phyloP scores from a whole-genome alignment of 2,888 invertebrate genomes.

The Lampropteryx suffumata region DNA sequence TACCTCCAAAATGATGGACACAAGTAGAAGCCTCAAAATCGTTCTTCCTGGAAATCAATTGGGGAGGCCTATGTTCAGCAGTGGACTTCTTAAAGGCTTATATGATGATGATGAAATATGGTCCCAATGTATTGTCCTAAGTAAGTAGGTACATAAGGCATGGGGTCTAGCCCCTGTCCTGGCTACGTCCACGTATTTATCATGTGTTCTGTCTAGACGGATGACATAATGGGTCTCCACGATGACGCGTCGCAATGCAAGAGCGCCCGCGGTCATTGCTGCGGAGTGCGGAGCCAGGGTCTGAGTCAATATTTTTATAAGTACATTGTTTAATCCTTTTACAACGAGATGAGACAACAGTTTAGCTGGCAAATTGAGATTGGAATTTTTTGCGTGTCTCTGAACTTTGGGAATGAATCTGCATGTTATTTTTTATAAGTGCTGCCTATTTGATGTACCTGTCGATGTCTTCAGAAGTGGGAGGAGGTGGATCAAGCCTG shows the following conservation, averaged over 20 bases:
- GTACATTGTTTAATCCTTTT: conserved; percentile 23
- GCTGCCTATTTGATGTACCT: too few species aligned
- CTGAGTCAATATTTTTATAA: conserved; percentile 17
- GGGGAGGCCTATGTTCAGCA: too few species aligned
- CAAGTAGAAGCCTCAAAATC: too few species aligned
- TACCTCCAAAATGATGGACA: too few species aligned
- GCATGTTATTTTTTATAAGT: too few species aligned
- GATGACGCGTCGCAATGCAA: conserved; percentile 26
- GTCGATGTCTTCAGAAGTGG: too few species aligned
- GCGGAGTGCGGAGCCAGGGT: conserved; percentile 6
- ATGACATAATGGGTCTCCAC: conserved; percentile 39
- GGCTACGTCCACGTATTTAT: conserved; percentile 17
- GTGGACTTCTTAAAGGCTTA: too few species aligned
- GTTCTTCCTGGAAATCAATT: too few species aligned
- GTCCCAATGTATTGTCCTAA: too few species aligned
- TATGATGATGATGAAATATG: too few species aligned
- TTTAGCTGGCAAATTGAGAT: conserved; percentile 1
- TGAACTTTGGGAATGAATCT: conserved; percentile 5
- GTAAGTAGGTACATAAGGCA: too few species aligned
- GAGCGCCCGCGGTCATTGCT: conserved; percentile 15
- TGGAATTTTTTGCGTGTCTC: conserved; percentile 8
- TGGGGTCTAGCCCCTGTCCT: neutral
- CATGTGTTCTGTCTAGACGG: conserved; percentile 38
- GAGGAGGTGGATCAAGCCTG: too few species aligned
- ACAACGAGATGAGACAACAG: conserved; percentile 15